Percentiles rank a stretch among this genome's conserved stretches.
Conservation (phyloP, 2,113 vertebrate genomes). For the Gallinago jamesoni region DNA sequence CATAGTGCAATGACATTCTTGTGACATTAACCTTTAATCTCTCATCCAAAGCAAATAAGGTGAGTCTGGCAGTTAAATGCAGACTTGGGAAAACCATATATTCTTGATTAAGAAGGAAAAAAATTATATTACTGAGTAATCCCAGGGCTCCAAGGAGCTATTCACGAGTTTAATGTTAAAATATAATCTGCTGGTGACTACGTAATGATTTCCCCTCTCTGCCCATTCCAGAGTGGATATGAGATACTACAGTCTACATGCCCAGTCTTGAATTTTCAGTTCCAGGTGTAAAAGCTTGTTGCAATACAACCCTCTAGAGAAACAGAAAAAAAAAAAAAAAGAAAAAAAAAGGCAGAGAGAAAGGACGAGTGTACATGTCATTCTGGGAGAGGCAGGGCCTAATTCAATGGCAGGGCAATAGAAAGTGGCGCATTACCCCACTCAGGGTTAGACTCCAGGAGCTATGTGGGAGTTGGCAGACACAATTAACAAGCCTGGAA, state of each 20-base stretch:
- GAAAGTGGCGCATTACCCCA: neutral
- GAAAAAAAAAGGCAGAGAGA: neutral
- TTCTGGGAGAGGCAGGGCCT: neutral
- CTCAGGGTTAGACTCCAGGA: neutral
- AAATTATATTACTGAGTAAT: neutral
- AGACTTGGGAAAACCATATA: neutral
- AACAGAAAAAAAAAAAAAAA: neutral
- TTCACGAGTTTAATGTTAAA: neutral
- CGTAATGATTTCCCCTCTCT: constrained; percentile 29
- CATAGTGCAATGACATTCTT: neutral
- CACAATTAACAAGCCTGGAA: constrained; percentile 12
- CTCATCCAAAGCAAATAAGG: neutral
- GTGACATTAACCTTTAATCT: neutral
- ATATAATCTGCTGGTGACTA: constrained; percentile 33
- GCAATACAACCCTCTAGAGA: neutral
- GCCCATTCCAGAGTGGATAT: neutral
- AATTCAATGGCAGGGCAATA: neutral
- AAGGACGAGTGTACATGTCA: neutral
- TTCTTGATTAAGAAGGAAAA: neutral
- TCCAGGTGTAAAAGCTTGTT: constrained; percentile 9
- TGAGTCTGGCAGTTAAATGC: neutral
- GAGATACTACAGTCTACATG: neutral
- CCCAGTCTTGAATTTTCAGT: constrained; percentile 3
- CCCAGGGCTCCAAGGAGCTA: constrained; percentile 1
- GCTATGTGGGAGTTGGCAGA: constrained; percentile 3